Conservation (phyloP, 2,888 invertebrate species). For the Slavum lentiscoides region DNA sequence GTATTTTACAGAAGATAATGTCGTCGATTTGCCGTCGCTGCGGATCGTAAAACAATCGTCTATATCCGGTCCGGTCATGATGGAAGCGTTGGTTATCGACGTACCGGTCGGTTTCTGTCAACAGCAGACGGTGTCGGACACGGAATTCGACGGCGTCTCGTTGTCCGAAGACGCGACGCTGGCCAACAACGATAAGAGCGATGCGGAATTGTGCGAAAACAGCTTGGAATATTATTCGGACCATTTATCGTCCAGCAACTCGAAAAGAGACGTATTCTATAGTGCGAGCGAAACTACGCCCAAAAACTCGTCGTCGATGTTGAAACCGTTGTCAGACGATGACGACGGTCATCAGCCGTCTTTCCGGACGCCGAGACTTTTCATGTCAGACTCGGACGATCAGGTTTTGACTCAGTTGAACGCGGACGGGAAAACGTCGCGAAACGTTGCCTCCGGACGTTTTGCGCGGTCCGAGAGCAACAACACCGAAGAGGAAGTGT, state of each 20-base stretch:
- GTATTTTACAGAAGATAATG: constrained; percentile 71
- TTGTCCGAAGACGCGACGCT: constrained; percentile 69
- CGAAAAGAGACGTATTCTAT: constrained; percentile 28
- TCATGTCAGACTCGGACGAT: constrained; percentile 36
- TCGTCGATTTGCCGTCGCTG: constrained; percentile 83
- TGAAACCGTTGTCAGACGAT: neutral
- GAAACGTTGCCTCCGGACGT: neutral
- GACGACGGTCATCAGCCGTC: neutral
- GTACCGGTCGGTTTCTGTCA: constrained; percentile 41
- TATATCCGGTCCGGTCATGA: constrained; percentile 80
- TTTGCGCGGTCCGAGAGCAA: constrained; percentile 23
- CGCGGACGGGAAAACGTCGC: neutral
- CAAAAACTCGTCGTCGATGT: neutral
- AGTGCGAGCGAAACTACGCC: constrained; percentile 40
- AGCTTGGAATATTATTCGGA: constrained; percentile 47
- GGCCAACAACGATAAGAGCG: neutral
- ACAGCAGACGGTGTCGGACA: constrained; percentile 69
- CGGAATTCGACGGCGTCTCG: constrained; percentile 83
- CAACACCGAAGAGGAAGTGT: constrained; percentile 44
- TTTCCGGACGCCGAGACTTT: constrained; percentile 22
- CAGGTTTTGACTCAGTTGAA: constrained; percentile 35
- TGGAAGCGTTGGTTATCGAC: constrained; percentile 91
- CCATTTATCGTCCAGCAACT: constrained; percentile 29
- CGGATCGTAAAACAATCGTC: constrained; percentile 88
- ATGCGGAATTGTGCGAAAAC: constrained; percentile 12